These are phyloP conservation scores for Melinopterus prodromus DNA, from an alignment of 2,888 invertebrate genomes.

Conservation along the genomic window DNA sequence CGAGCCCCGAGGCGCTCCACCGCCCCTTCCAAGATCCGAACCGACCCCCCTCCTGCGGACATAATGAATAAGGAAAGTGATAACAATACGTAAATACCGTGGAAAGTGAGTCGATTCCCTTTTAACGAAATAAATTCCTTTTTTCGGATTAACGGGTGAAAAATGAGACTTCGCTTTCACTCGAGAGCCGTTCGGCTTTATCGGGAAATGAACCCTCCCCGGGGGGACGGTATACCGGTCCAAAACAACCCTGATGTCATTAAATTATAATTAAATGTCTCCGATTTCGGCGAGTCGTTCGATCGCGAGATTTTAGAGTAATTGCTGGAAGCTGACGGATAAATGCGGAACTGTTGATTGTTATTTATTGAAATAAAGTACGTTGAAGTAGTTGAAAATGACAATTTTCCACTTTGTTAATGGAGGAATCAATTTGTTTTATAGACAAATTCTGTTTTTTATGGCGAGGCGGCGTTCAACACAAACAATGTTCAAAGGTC, in stretches of 20 bases:
- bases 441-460: no score
- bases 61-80: conserved; percentile 37
- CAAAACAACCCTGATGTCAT: background rate
- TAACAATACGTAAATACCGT: conserved; percentile 35
- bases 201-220: background rate
- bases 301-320: no score
- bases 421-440: no score
- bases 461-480: no score
- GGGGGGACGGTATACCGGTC: background rate
- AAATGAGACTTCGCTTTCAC: background rate
- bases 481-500: no score
- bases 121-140: background rate
- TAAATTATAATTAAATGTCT: background rate
- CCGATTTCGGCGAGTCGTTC: no score
- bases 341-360: no score
- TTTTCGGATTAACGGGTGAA: background rate
- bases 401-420: no score
- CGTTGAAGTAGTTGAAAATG: no score
- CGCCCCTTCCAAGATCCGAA: background rate
- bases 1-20: background rate
- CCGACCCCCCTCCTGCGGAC: conserved; percentile 14
- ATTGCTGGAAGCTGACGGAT: no score
- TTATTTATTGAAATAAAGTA: no score
- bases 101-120: background rate
- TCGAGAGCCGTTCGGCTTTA: background rate